phyloP scores from a whole-genome alignment of 2,797 vertebrate genomes.

The Fistularia tabacaria region DNA sequence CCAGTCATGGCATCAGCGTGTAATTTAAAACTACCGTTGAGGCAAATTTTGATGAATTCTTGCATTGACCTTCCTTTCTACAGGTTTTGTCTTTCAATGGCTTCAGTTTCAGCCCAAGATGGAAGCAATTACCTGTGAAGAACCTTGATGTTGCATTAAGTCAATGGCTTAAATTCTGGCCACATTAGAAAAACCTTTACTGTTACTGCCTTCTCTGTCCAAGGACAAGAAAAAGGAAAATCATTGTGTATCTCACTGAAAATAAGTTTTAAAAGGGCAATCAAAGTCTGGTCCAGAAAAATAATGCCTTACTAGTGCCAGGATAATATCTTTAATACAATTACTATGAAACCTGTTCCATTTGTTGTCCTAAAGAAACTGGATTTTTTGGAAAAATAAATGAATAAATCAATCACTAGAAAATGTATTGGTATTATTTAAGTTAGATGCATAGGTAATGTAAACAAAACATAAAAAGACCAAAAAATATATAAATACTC shows the following conservation, averaged over 20 bases:
- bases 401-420: no score
- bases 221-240: conserved; percentile 17
- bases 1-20: conserved; percentile 25
- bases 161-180: conserved; percentile 32
- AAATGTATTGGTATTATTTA: no score
- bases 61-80: conserved; percentile 26
- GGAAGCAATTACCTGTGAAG: conserved; percentile 64
- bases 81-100: conserved; percentile 44
- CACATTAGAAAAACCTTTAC: conserved; percentile 15
- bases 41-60: conserved; percentile 26
- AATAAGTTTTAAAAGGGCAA: neutral
- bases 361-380: no score
- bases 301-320: neutral
- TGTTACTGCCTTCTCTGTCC: conserved; percentile 9
- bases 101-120: conserved; percentile 43
- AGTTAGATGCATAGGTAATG: no score
- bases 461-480: no score
- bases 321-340: no score
- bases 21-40: conserved; percentile 49
- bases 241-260: neutral
- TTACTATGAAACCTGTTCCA: no score
- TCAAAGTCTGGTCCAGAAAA: neutral
- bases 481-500: no score
- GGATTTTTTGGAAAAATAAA: no score
- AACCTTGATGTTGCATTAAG: conserved; percentile 44